Evolutionary conservation across 2,113 vertebrate genomes (phyloP).

Genomic region (Gymnorhina tibicen): DNA sequence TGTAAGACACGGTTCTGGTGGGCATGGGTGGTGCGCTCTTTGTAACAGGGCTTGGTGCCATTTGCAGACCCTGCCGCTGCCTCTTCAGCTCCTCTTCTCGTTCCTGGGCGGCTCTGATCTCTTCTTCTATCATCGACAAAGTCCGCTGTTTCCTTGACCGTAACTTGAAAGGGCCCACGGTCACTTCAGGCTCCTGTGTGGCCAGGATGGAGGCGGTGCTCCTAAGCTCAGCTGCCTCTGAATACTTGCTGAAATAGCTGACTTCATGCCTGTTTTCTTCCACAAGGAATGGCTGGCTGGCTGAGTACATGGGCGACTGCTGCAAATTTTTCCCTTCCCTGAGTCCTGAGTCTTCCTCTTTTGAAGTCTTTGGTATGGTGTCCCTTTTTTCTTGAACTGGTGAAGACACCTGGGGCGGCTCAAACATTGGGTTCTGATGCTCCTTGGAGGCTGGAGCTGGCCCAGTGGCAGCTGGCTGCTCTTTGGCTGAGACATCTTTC

Average conservation of each 20-base stretch:
- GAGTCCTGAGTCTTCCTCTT: constrained; percentile 59
- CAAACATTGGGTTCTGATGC: constrained; percentile 54
- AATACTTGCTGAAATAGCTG: constrained; percentile 97
- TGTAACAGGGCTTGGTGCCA: constrained; percentile 69
- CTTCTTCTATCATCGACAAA: constrained; percentile 97
- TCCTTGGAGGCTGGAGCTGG: constrained; percentile 16
- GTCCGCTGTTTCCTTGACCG: constrained; percentile 94
- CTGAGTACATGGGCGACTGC: background rate
- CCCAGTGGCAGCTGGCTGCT: background rate
- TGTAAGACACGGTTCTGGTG: constrained; percentile 76
- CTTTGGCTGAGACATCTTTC: constrained; percentile 4
- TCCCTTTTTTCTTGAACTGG: constrained; percentile 78
- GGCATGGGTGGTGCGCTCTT: constrained; percentile 80
- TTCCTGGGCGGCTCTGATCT: constrained; percentile 95
- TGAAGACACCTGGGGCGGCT: constrained; percentile 80
- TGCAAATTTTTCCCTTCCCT: constrained; percentile 65
- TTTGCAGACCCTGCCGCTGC: constrained; percentile 79
- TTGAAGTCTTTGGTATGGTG: constrained; percentile 74
- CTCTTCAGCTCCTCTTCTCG: constrained; percentile 95
- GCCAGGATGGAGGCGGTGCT: constrained; percentile 86
- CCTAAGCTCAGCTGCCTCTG: constrained; percentile 90
- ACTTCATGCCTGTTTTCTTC: constrained; percentile 82
- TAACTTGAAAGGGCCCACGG: constrained; percentile 89
- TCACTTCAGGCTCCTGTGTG: constrained; percentile 82
- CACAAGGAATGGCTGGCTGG: constrained; percentile 76